Conservation (phyloP, 2,113 vertebrate species). For the Aramus guarauna region DNA sequence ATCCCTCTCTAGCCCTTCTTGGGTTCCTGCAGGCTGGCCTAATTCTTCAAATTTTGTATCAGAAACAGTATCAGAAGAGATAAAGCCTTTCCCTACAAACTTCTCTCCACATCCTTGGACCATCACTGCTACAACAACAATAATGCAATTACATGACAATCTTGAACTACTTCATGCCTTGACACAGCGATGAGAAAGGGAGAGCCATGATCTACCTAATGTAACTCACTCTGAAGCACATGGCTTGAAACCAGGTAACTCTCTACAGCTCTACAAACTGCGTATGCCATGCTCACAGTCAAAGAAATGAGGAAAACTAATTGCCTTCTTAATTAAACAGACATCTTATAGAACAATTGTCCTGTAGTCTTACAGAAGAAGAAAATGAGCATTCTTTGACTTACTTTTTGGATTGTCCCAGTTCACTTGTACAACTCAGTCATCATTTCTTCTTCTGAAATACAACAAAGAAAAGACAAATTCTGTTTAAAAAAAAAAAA, state of each 20-base stretch:
- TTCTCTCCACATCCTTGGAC: neutral
- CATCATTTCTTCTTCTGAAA: slow-evolving; percentile 29
- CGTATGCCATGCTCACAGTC: too few relatives aligned
- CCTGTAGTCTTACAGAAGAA: fast-evolving
- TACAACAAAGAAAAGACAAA: neutral
- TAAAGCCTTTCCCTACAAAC: neutral
- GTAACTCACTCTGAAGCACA: neutral
- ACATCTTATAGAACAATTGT: neutral
- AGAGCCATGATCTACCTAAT: neutral
- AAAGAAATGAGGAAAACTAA: neutral
- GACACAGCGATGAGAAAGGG: neutral
- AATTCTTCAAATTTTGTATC: neutral
- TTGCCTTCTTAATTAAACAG: neutral
- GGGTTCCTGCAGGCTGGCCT: neutral
- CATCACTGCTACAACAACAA: neutral
- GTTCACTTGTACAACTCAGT: neutral
- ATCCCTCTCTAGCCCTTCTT: neutral
- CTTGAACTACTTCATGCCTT: neutral
- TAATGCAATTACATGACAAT: neutral
- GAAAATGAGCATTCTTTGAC: neutral
- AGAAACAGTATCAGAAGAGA: neutral
- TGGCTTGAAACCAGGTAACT: neutral
- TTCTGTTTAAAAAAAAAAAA: neutral
- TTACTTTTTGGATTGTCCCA: slow-evolving; percentile 9
- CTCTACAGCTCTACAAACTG: neutral